Conservation (phyloP, 2,797 vertebrate genomes). For the Myiotriccus ornatus region DNA sequence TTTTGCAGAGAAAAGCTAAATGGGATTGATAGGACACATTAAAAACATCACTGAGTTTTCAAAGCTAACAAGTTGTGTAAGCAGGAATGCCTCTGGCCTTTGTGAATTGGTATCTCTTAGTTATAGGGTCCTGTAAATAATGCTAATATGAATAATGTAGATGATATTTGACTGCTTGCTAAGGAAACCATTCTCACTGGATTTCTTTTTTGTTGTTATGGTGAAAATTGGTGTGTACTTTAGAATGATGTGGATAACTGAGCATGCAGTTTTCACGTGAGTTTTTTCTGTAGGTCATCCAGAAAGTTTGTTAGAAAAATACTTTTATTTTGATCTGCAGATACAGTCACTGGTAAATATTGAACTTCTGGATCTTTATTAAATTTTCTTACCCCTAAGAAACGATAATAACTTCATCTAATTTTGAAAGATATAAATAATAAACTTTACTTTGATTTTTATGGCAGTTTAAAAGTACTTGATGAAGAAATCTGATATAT, state of each 20-base stretch:
- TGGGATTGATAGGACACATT: background rate
- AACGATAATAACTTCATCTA: background rate
- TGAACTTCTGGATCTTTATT: background rate
- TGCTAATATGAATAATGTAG: conserved; percentile 16
- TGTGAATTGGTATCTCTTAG: background rate
- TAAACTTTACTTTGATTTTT: background rate
- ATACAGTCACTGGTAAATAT: background rate
- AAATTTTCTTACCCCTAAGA: background rate
- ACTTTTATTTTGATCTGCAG: background rate
- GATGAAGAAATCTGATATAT: background rate
- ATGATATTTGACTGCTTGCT: conserved; percentile 59
- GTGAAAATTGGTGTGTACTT: background rate
- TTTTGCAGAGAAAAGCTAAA: background rate
- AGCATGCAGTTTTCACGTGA: background rate
- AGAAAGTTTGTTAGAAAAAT: background rate
- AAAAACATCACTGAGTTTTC: background rate
- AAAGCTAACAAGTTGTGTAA: background rate
- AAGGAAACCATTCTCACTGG: conserved; percentile 45
- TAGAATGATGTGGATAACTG: background rate
- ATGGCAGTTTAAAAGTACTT: background rate
- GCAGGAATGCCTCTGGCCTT: background rate
- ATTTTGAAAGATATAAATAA: background rate
- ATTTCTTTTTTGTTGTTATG: background rate
- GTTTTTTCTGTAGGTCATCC: background rate
- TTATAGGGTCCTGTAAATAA: conserved; percentile 45